Evolutionary conservation across 2,113 vertebrate genomes (phyloP).

Genomic region (Pseudorasbora parva): DNA sequence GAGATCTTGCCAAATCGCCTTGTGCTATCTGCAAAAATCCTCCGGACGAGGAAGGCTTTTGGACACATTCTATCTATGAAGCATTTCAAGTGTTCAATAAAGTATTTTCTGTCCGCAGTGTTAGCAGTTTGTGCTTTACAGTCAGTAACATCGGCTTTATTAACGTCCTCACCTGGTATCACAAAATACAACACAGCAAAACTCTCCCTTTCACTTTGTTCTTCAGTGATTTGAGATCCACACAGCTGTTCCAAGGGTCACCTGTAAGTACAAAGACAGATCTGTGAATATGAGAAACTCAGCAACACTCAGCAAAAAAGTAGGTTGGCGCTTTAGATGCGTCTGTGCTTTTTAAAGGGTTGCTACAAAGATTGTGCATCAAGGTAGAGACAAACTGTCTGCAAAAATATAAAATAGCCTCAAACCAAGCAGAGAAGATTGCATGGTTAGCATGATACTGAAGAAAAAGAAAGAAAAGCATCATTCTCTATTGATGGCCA

Average conservation of each 20-base stretch:
- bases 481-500: background rate
- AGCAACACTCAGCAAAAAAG: conserved; percentile 28
- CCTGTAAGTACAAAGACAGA: conserved; percentile 49
- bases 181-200: conserved; percentile 30
- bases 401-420: background rate
- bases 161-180: conserved; percentile 25
- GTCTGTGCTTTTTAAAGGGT: conserved; percentile 8
- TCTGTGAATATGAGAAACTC: conserved; percentile 34
- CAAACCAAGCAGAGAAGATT: background rate
- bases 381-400: conserved; percentile 20
- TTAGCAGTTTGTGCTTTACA: conserved; percentile 31
- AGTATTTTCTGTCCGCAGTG: conserved; percentile 26
- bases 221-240: background rate
- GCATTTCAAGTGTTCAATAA: conserved; percentile 20
- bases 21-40: conserved; percentile 5
- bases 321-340: background rate
- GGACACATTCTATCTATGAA: conserved; percentile 31
- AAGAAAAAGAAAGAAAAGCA: background rate
- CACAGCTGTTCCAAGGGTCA: conserved; percentile 32
- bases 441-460: background rate
- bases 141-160: background rate
- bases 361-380: background rate
- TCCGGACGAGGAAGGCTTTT: conserved; percentile 21
- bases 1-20: background rate
- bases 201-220: background rate